A percentile compares a stretch with the other conserved stretches of the same genome.
Conservation (phyloP, 1,140 invertebrate species). For the Hylyphantes graminicola region DNA sequence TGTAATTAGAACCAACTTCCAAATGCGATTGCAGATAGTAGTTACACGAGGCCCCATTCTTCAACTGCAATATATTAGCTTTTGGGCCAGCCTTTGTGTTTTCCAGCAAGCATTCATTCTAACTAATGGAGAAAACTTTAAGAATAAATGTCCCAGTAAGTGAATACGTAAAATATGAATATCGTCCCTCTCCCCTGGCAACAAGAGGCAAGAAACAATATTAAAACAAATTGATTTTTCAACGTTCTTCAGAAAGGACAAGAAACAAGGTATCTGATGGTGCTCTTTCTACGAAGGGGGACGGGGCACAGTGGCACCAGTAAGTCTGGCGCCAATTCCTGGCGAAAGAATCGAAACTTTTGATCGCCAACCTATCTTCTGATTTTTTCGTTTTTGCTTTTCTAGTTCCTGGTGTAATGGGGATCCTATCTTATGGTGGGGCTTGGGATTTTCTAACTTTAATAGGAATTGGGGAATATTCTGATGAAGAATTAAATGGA, state of each 20-base stretch:
- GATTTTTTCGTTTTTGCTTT: background rate
- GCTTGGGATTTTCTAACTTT: background rate
- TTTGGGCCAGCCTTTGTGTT: background rate
- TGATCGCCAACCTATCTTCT: constrained; percentile 41
- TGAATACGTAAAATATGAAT: constrained; percentile 26
- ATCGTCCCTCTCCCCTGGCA: constrained; percentile 5
- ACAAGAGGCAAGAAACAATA: constrained; percentile 12
- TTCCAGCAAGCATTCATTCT: background rate
- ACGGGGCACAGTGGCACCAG: constrained; percentile 8
- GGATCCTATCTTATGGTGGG: background rate
- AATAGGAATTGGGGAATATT: background rate
- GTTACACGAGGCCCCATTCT: too few relatives aligned
- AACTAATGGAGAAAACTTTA: constrained; percentile 23
- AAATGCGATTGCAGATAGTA: too few relatives aligned
- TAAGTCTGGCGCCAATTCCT: constrained; percentile 33
- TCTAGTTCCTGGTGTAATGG: background rate
- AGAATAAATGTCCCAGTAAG: background rate
- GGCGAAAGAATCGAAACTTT: constrained; percentile 41
- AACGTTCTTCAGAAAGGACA: constrained; percentile 4
- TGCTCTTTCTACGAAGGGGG: constrained; percentile 14
- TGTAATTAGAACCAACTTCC: too few relatives aligned
- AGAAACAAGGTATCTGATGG: constrained; percentile 49
- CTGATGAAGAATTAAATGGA: too few relatives aligned
- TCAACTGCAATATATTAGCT: too few relatives aligned
- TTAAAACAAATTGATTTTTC: constrained; percentile 50